Evolutionary conservation across 2,797 vertebrate genomes (phyloP), one percentile per base, ranked within the genome.

Genomic region (Strix occidentalis): DNA sequence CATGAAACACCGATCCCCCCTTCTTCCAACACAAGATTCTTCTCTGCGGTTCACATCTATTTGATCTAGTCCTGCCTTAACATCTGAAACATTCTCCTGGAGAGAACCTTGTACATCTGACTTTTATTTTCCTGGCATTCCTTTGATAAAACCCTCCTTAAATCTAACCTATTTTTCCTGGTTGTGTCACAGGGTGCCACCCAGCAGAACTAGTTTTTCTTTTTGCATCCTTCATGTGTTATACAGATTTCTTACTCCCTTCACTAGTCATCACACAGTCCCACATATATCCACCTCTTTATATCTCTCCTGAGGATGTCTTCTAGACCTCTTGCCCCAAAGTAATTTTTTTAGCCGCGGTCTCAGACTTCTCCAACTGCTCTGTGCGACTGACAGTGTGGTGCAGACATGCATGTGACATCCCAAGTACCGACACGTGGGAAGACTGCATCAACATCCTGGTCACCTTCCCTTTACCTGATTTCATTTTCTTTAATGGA

Each of bases 401-500:
- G 14, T 2, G 6, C 35, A 72, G 60, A 66, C 51, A 31, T 6
- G 2, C 60, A 41, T 29, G 35, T 13, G 33, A 7, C 25, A 37
- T 8, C 5, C 43, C 28, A 64, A 10, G 18, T 57, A 54, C 18
- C 1, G 2, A 51, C n/a, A 29, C 0, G 0, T 5, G 43, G 21
- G 26, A 63, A 69, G 23, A 3, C 20, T 51, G 21, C 48, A 43
- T 3, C 33, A 66, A 6, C 31, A 28, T 10, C 51, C 57, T 53
- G 53, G 45, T 68, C 66, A 35, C 16, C n/a, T 68, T 33, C 17
- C 26, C n/a, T 56, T 80, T 19, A 63, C 8, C 29, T 10, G 7
- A 37, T 29, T 10, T 24, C 11, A 12, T 61, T 76, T 61, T 65
- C 33, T 66, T 81, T 51, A 24, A 35, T 8, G 20, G n/a, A 81